Evolutionary conservation across 2,888 invertebrate species (phyloP), one percentile per base, ranked within the genome.

Genomic region (Creontiades dilutus): DNA sequence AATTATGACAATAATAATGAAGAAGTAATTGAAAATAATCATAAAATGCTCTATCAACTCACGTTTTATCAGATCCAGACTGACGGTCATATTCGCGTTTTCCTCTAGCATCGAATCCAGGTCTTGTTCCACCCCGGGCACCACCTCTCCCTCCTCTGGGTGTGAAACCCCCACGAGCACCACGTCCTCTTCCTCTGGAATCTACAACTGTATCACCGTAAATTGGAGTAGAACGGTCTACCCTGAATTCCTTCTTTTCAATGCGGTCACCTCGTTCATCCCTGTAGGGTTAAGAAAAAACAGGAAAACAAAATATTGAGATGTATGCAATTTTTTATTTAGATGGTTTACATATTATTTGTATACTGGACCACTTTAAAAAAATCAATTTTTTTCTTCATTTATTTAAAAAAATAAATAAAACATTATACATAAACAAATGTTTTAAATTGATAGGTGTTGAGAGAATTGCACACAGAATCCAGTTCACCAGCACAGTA

Each of bases 51-150:
- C 52, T 14, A 16, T 52, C 11, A 52, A 7, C 52, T 52, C 52
- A 92, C 92, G 98, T 98, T 94, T 97, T 98, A 94, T 98, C 98
- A 91, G 98, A 98, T 92, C 98, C 98, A 92, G 98, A 98, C 93
- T 98, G 97, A 92, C 98, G 96, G 94, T 98, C 98, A 93, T 97
- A 98, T 94, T 98, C 98, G 84, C 98, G 95, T 94, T 97, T 98
- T 55, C 92, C 91, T 61, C 92, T 89, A 4, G 90, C 88, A 89
- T 91, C 91, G 86, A 91, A 91, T 92, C 97, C 97, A 93, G 97
- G 95, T 92, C 95, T 95, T 92, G 96, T 94, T 92, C 92, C 93
- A 92, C 93, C 95, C 94, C 93, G 94, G 94, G 92, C 93, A 13
- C 91, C 90, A 92, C 92, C 94, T 93, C 90, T 91, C 48, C 93